These are phyloP conservation scores for Cyclophora punctaria DNA, from an alignment of 2,888 invertebrate species.

Conservation along the genomic window DNA sequence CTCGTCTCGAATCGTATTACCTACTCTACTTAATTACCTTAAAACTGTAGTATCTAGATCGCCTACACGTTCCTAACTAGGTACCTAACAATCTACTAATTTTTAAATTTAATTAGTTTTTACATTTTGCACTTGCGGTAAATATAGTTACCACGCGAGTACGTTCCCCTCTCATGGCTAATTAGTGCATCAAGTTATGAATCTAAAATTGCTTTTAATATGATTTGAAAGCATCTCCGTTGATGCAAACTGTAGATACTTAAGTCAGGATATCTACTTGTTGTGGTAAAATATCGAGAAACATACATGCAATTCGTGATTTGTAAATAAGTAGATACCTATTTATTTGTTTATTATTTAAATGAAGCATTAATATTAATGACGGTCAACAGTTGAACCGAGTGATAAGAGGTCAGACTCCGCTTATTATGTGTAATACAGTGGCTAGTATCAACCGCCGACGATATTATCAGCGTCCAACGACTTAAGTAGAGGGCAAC, in stretches of 20 bases:
- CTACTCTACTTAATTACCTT: too few species aligned
- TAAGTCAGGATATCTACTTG: too few species aligned
- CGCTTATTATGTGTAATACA: not conserved
- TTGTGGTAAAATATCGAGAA: too few species aligned
- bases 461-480: too few species aligned
- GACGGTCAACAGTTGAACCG: constrained; percentile 5
- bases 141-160: constrained; percentile 29
- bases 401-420: constrained; percentile 42
- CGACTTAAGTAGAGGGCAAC: too few species aligned
- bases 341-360: not conserved
- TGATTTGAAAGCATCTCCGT: constrained; percentile 25
- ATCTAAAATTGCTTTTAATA: constrained; percentile 28
- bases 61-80: not conserved
- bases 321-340: too few species aligned
- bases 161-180: constrained; percentile 35
- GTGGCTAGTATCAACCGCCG: too few species aligned
- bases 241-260: constrained; percentile 11
- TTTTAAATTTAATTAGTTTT: constrained; percentile 31
- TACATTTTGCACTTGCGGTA: constrained; percentile 37
- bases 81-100: constrained; percentile 1
- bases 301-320: too few species aligned
- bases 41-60: not conserved
- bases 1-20: constrained; percentile 1
- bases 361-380: constrained; percentile 18
- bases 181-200: constrained; percentile 40